Percentiles rank a stretch among this genome's conserved stretches.
Conservation (phyloP, 2,797 vertebrate species). For the Rallus crepitans region DNA sequence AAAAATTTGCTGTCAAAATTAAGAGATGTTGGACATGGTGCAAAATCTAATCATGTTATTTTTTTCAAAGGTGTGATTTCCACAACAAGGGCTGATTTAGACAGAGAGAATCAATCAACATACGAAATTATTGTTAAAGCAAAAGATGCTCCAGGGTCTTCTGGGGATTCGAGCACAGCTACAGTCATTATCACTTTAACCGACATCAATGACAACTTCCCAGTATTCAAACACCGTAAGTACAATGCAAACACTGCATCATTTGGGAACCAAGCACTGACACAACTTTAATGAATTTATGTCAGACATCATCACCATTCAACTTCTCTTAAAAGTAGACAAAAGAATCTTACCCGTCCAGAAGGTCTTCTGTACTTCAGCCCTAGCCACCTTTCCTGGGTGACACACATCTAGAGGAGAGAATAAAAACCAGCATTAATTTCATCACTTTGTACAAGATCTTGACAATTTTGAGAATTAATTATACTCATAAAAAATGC, state of each 20-base stretch:
- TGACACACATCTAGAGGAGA: neutral
- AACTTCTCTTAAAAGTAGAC: neutral
- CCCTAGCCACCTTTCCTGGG: neutral
- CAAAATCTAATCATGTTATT: neutral
- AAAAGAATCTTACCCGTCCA: neutral
- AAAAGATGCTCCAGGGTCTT: constrained; percentile 82
- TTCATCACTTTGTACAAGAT: neutral
- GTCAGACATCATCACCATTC: neutral
- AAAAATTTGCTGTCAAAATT: neutral
- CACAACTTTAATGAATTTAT: fast-evolving
- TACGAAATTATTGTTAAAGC: constrained; percentile 88
- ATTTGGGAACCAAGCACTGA: neutral
- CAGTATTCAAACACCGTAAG: constrained; percentile 85
- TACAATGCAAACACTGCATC: neutral
- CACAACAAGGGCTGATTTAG: constrained; percentile 79
- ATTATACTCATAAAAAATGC: neutral
- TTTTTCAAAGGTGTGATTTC: constrained; percentile 84
- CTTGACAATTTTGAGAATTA: neutral
- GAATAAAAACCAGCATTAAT: neutral
- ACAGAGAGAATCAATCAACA: constrained; percentile 85
- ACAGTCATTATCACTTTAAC: constrained; percentile 85
- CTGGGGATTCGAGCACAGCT: constrained; percentile 81
- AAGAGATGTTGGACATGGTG: neutral
- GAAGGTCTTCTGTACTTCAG: neutral
- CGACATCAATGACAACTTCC: constrained; percentile 93